phyloP scores from a whole-genome alignment of 2,888 invertebrate species.

The Oscheius sp. region DNA sequence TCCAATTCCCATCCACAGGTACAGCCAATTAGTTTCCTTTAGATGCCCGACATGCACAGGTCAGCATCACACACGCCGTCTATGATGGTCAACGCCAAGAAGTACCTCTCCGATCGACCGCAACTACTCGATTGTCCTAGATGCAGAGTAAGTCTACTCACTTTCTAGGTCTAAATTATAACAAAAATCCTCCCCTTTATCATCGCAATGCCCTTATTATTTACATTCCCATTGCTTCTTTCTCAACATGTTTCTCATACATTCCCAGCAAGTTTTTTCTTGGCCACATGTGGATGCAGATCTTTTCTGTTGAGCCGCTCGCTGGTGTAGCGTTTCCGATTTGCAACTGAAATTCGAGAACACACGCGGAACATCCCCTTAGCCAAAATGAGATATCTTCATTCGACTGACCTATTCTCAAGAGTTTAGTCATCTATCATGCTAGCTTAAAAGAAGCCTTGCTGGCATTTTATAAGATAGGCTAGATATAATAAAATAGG shows the following conservation, averaged over 20 bases:
- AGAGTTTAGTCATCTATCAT: neutral
- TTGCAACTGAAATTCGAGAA: conserved; percentile 19
- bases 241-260: neutral
- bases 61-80: conserved; percentile 66
- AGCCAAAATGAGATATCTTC: neutral
- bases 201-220: neutral
- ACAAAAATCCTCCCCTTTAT: neutral
- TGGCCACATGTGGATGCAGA: neutral
- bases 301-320: conserved; percentile 4
- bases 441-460: neutral
- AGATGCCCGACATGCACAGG: conserved; percentile 34
- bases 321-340: conserved; percentile 23
- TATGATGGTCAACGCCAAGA: conserved; percentile 69
- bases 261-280: neutral
- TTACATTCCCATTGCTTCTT: neutral
- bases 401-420: neutral
- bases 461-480: no score
- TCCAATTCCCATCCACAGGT: conserved; percentile 58
- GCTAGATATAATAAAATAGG: neutral
- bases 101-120: conserved; percentile 66
- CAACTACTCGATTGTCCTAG: conserved; percentile 67
- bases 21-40: neutral
- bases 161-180: no score
- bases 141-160: conserved; percentile 59
- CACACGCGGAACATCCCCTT: conserved; percentile 18